Evolutionary conservation across 2,113 vertebrate genomes (phyloP).

Genomic region (Cnemophilus loriae): DNA sequence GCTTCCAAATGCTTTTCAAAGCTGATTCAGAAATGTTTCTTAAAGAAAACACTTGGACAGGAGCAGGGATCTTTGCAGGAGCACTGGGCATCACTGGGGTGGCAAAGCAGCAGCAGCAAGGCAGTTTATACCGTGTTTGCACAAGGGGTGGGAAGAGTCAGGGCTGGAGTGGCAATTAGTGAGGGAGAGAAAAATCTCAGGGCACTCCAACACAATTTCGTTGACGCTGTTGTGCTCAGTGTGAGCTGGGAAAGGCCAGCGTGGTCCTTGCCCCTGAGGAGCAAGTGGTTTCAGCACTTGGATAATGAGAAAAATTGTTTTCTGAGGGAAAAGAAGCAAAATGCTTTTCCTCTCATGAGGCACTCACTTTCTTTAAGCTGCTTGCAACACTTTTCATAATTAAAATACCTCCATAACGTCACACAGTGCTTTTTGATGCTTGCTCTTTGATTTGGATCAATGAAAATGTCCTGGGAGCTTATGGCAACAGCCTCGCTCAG

Average conservation of each 20-base stretch:
- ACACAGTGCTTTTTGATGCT: neutral
- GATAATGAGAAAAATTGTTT: neutral
- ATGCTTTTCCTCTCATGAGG: neutral
- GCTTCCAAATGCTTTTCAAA: neutral
- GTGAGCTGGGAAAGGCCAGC: neutral
- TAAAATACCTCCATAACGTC: neutral
- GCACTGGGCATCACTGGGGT: neutral
- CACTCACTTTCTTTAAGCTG: neutral
- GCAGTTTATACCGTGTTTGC: neutral
- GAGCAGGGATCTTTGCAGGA: neutral
- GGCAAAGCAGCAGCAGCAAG: neutral
- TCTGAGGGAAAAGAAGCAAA: neutral
- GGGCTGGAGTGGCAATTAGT: neutral
- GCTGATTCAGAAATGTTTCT: neutral
- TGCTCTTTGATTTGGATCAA: constrained; percentile 28
- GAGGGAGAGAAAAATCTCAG: neutral
- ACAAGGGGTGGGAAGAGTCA: neutral
- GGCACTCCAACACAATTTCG: neutral
- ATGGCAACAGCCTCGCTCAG: constrained; percentile 3
- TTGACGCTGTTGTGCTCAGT: neutral
- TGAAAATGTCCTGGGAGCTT: constrained; percentile 37
- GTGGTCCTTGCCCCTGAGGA: neutral
- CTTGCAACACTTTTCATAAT: neutral
- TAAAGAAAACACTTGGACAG: neutral
- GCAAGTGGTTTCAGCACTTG: accelerated